These are phyloP conservation scores for Prosopocoilus inquinatus DNA, from an alignment of 2,888 invertebrate genomes.

Conservation along the genomic window DNA sequence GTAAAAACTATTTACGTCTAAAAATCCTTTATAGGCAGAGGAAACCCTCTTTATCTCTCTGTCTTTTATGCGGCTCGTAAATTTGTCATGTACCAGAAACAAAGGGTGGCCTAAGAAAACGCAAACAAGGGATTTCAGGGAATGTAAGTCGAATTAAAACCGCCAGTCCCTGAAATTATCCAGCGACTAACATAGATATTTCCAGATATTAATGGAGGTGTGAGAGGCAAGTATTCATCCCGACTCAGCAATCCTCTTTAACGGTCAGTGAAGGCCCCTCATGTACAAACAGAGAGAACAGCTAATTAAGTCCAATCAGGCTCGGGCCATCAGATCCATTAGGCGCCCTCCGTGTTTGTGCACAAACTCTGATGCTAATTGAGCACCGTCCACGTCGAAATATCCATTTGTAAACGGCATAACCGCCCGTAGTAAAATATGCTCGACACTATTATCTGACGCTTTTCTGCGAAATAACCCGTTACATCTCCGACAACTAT, in stretches of 20 bases:
- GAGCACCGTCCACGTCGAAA: constrained; percentile 43
- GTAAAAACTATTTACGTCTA: too few relatives aligned
- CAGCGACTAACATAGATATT: not conserved
- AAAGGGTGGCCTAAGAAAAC: too few relatives aligned
- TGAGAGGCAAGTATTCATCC: constrained; percentile 37
- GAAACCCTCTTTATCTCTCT: too few relatives aligned
- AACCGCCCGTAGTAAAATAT: constrained; percentile 4
- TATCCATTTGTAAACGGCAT: constrained; percentile 43
- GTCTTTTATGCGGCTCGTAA: too few relatives aligned
- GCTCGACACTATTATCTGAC: not conserved
- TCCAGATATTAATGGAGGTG: constrained; percentile 2
- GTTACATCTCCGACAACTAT: not conserved
- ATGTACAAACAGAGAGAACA: constrained; percentile 46
- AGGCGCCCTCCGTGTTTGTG: constrained; percentile 52
- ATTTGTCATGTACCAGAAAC: too few relatives aligned
- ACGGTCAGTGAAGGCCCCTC: constrained; percentile 27
- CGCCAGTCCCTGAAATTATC: too few relatives aligned
- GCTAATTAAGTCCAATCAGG: constrained; percentile 63
- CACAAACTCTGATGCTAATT: constrained; percentile 51
- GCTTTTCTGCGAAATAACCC: not conserved
- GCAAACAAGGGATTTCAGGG: too few relatives aligned
- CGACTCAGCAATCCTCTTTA: constrained; percentile 32
- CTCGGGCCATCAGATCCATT: constrained; percentile 56
- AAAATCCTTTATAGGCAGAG: too few relatives aligned
- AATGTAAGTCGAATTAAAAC: too few relatives aligned